A percentile compares a stretch with the other conserved stretches of the same genome.
Conservation (phyloP, 2,797 vertebrate genomes). For the Orientallactaga sibirica region DNA sequence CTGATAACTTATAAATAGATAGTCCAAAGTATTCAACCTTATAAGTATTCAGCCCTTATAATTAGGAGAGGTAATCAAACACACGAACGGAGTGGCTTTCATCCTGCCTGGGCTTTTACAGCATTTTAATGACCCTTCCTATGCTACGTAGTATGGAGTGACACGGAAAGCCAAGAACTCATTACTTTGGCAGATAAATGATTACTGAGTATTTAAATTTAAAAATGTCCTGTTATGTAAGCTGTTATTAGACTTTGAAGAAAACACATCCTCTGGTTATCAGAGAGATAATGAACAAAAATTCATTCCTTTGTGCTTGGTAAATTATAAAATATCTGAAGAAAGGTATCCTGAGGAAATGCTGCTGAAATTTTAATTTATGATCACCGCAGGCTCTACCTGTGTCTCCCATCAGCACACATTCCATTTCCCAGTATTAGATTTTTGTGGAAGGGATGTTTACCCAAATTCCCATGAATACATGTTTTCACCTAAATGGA, state of each 20-base stretch:
- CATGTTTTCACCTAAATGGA: background rate
- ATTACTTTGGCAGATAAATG: background rate
- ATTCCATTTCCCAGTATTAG: background rate
- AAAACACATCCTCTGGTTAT: background rate
- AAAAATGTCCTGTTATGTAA: background rate
- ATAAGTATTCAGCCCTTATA: background rate
- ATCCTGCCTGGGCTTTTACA: background rate
- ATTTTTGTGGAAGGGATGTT: background rate
- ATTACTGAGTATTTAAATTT: background rate
- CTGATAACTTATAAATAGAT: background rate
- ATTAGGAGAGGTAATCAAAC: background rate
- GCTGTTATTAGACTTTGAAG: background rate
- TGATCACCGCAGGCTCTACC: background rate
- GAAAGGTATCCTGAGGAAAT: background rate
- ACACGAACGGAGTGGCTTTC: background rate
- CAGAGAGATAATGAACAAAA: background rate
- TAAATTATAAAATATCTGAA: slow-evolving; percentile 37
- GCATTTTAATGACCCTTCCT: background rate
- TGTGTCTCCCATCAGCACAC: background rate
- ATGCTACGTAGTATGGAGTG: background rate
- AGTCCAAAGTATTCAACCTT: background rate
- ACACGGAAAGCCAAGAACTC: background rate
- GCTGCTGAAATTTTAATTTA: background rate
- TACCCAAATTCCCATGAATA: background rate
- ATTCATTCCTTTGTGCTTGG: background rate